Base-by-base conservation (phyloP, 92 coral and sea anemone genomes). In the Epizoanthus ramosus region DNA sequence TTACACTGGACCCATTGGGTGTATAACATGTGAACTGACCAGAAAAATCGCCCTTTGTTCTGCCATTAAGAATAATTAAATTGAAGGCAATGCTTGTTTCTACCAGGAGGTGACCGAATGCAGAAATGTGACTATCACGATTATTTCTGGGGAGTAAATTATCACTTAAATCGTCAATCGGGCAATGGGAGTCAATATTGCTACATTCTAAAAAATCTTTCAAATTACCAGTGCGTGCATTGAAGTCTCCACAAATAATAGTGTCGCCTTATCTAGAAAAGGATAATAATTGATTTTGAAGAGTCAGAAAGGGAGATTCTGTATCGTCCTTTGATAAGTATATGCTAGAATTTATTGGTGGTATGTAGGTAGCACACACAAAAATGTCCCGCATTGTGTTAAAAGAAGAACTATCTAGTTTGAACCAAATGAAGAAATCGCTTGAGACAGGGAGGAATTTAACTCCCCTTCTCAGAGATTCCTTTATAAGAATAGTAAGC, bases 21-120 rank as follows among this genome's bases (percentile, higher is more conserved):
- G 79, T 87, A 25, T 83, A 64, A 68, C 87, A 83, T 23, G 90
- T 87, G 53, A 87, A 87, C 72, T 80, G 86, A 35, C 89, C 82
- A 69, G 82, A n/a, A 13, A 79, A 70, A 71, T 86, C 86, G 23
- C 86, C 86, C 56, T 57, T 86, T 13, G 85, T 18, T 67, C 86
- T 68, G 9, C 89, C 89, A 71, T 86, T 86, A 65, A 86, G 60
- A 66, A 63, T 63, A 28, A 31, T 63, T 28, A 63, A 63, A 63
- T 63, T 63, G 5, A 63, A 63, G 5, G 75, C 50, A 84, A 84
- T 41, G 31, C 68, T 24, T 3, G 68, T 63, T 63, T 63, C 37
- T 63, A 63, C 68, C 13, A 63, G 68, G 1, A 22, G 17, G 4
- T 39, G 39, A 31, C 68, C 68, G 22, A 63, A 63, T 3, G 68